Percentiles rank a stretch among this genome's conserved stretches.
phyloP scores from a whole-genome alignment of 2,888 invertebrate genomes.

The Sturmia bella region DNA sequence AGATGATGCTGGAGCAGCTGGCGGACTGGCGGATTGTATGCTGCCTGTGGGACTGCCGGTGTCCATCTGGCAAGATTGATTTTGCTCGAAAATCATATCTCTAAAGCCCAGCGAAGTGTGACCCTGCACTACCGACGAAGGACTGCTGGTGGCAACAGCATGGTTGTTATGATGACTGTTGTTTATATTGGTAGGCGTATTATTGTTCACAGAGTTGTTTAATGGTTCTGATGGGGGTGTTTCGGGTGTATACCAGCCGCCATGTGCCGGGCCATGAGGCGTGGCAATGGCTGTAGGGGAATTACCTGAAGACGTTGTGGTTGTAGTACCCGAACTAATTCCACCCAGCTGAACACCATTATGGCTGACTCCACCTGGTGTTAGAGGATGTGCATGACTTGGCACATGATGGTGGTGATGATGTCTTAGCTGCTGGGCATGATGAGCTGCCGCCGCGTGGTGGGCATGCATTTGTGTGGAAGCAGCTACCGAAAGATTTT shows the following conservation, averaged over 20 bases:
- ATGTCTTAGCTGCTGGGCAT: conserved; percentile 76
- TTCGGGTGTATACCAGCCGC: conserved; percentile 82
- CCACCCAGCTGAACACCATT: conserved; percentile 73
- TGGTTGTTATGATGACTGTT: conserved; percentile 71
- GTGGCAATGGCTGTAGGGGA: conserved; percentile 79
- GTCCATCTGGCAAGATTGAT: conserved; percentile 82
- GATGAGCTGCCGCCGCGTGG: conserved; percentile 79
- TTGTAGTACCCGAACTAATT: conserved; percentile 67
- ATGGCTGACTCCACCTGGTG: conserved; percentile 74
- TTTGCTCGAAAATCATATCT: conserved; percentile 82
- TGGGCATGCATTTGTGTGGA: conserved; percentile 79
- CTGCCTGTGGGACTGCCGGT: conserved; percentile 82
- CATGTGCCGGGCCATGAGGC: conserved; percentile 80
- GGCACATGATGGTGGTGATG: conserved; percentile 74
- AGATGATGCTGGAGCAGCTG: conserved; percentile 76
- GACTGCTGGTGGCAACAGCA: conserved; percentile 74
- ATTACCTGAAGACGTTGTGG: conserved; percentile 74
- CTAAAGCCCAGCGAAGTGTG: conserved; percentile 79
- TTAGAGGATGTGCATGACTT: conserved; percentile 73
- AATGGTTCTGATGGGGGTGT: conserved; percentile 81
- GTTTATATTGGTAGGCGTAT: conserved; percentile 68
- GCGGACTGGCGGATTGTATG: conserved; percentile 81
- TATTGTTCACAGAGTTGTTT: conserved; percentile 71
- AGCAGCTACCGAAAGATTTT: conserved; percentile 79
- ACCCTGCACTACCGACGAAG: conserved; percentile 72